Base-by-base conservation (phyloP, 2,797 vertebrate species). In the Sebastes hubbsi region DNA sequence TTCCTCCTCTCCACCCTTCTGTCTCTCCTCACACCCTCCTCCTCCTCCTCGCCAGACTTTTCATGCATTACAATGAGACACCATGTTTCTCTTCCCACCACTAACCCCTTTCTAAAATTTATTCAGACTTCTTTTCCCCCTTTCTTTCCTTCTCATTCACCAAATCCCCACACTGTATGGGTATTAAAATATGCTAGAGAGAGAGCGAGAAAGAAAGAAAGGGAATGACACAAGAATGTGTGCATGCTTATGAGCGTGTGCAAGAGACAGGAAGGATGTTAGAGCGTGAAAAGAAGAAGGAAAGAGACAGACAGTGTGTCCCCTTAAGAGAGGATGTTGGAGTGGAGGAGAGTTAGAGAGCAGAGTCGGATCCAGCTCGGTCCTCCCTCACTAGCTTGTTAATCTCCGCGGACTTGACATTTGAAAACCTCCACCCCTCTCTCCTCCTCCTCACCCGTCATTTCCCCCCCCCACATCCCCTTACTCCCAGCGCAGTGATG, bases 321-420 rank as follows among this genome's bases (percentile, higher is more conserved):
- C 36, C 63, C 68, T 77, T 63, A 63, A 78, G 72, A 74, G 71
- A 81, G 73, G 73, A 82, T 78, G 84, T 83, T 74, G 0, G 52
- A 81, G 68, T 64, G 30, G 46, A 67, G 79, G 72, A 80, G 52
- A 71, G 55, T 29, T 46, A 11, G 77, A 72, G 59, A 24, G 64
- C 60, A 34, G 65, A 80, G 77, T 79, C 29, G 64, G 79, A 77
- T 80, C 59, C 4, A 78, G 81, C 82, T 72, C 80, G 54, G 75
- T 78, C 84, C 80, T 89, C 70, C 81, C 83, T 78, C 24, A 69
- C 88, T 75, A 38, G 80, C 88, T 87, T 89, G 88, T 89, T 92
- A 93, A 93, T 91, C 91, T 93, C 92, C 49, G n/a, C 2, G 83
- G 89, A 92, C 89, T 81, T 94, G 93, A 92, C 93, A 93, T 94